Conservation (phyloP, 2,113 vertebrate species). For the Tachysurus fulvidraco region DNA sequence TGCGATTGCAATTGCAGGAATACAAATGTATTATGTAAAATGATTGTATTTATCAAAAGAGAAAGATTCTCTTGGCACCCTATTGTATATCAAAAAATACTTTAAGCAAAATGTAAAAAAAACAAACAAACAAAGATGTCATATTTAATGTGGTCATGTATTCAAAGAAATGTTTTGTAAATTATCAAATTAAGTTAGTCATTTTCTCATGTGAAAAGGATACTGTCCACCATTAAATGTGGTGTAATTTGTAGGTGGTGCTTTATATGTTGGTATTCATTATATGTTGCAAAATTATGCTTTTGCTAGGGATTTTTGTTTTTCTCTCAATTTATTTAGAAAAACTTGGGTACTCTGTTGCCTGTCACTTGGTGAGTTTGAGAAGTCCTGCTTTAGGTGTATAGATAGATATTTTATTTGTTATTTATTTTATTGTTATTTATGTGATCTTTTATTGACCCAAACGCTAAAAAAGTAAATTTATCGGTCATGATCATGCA, state of each 20-base stretch:
- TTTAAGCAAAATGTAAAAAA: no score
- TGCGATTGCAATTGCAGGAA: background rate
- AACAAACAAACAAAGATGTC: no score
- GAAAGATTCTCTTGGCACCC: no score
- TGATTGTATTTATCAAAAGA: no score
- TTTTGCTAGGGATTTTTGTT: slow-evolving; percentile 1
- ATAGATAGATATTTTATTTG: background rate
- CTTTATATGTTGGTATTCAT: background rate
- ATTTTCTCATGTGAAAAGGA: background rate
- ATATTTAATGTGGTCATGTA: no score
- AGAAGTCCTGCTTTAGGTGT: background rate
- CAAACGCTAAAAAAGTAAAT: background rate
- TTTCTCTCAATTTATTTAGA: background rate
- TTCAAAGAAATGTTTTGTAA: background rate
- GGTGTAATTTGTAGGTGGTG: background rate
- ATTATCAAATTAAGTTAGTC: background rate
- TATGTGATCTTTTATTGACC: background rate
- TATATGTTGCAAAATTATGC: slow-evolving; percentile 22
- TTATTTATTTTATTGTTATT: background rate
- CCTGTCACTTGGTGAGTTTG: background rate
- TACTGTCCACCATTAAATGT: background rate
- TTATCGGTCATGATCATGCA: background rate
- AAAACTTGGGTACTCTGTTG: slow-evolving; percentile 5
- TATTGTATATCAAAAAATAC: no score
- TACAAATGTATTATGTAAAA: background rate